Evolutionary conservation across 1,140 invertebrate genomes (phyloP).

Genomic region (Lordiphosa mommai): DNA sequence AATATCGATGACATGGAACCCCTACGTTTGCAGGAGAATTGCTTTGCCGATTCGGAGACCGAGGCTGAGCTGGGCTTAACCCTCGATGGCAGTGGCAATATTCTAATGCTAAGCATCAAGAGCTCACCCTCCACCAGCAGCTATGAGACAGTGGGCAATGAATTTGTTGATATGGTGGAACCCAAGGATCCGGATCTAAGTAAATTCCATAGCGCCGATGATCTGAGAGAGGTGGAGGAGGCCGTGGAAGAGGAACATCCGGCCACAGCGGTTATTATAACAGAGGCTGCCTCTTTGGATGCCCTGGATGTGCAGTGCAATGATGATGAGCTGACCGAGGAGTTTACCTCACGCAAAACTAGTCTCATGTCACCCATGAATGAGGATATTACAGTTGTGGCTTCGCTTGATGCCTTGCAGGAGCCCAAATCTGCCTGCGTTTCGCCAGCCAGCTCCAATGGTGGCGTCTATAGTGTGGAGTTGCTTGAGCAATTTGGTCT

Average conservation of each 20-base stretch:
- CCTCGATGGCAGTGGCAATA: conserved; percentile 49
- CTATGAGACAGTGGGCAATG: conserved; percentile 79
- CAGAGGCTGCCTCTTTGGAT: conserved; percentile 81
- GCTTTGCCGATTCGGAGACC: conserved; percentile 61
- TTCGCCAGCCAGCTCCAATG: conserved; percentile 91
- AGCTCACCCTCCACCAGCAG: conserved; percentile 79
- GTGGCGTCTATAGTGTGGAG: conserved; percentile 92
- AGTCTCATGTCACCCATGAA: conserved; percentile 73
- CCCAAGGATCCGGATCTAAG: conserved; percentile 12
- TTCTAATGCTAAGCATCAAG: conserved; percentile 70
- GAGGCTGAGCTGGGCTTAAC: conserved; percentile 51
- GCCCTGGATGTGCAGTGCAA: conserved; percentile 49
- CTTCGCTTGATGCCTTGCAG: conserved; percentile 77
- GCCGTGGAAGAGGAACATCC: conserved; percentile 40
- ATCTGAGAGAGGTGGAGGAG: conserved; percentile 8
- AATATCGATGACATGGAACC: conserved; percentile 71
- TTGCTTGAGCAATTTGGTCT: conserved; percentile 92
- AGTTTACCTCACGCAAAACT: conserved; percentile 73
- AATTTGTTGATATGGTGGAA: conserved; percentile 63
- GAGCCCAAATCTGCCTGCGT: conserved; percentile 84
- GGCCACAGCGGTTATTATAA: conserved; percentile 82
- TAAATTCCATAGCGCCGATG: conserved; percentile 12
- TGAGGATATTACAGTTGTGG: conserved; percentile 73
- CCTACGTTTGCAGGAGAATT: conserved; percentile 67
- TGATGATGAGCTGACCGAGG: conserved; percentile 72